Conservation (phyloP, 2,797 vertebrate genomes). For the Anguilla megastoma region DNA sequence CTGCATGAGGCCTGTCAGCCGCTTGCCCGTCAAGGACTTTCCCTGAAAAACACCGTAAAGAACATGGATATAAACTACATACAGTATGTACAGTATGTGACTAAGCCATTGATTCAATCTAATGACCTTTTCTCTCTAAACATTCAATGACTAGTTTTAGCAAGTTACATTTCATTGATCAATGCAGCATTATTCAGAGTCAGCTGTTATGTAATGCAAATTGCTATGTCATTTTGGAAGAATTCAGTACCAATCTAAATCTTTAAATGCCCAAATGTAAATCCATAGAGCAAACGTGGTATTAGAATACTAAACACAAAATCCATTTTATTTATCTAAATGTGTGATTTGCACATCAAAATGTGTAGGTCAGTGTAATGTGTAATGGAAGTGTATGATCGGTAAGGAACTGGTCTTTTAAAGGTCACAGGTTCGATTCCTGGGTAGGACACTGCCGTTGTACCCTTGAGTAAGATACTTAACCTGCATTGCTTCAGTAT, state of each 20-base stretch:
- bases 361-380: background rate
- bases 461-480: background rate
- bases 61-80: background rate
- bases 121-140: background rate
- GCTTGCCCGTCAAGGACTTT: slow-evolving; percentile 92
- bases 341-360: background rate
- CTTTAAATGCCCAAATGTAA: too few relatives aligned
- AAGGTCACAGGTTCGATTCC: too few relatives aligned
- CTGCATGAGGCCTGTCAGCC: slow-evolving; percentile 95
- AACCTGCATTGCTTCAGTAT: too few relatives aligned
- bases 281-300: too few relatives aligned
- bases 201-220: background rate
- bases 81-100: background rate
- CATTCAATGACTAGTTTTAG: background rate
- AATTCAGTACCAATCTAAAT: background rate
- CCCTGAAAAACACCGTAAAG: slow-evolving; percentile 70
- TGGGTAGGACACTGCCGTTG: too few relatives aligned
- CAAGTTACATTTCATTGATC: background rate
- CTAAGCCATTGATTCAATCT: background rate
- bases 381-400: background rate
- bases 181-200: background rate
- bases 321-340: background rate
- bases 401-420: too few relatives aligned
- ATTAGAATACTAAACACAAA: too few relatives aligned
- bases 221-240: background rate